Conservation (phyloP, 2,797 vertebrate species). For the Setipinna tenuifilis region DNA sequence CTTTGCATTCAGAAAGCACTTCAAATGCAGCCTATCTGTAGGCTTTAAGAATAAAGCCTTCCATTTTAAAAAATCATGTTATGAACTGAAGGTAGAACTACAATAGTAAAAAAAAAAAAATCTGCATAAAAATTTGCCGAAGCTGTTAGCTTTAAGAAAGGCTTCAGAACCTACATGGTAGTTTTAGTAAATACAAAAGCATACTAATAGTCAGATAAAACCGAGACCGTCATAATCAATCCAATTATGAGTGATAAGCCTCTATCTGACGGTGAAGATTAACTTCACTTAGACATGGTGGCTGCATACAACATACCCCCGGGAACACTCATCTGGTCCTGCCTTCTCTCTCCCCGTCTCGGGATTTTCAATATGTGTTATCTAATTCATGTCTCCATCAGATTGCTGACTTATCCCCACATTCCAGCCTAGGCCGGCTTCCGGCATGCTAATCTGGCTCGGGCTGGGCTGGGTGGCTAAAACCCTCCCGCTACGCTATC, state of each 20-base stretch:
- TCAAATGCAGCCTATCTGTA: neutral
- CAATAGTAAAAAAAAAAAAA: neutral
- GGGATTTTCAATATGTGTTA: slow-evolving; percentile 11
- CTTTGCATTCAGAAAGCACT: neutral
- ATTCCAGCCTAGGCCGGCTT: slow-evolving; percentile 23
- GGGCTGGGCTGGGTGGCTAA: slow-evolving; percentile 31
- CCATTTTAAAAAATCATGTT: neutral
- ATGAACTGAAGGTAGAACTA: neutral
- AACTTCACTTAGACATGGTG: slow-evolving; percentile 12
- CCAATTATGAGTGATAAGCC: slow-evolving; percentile 24
- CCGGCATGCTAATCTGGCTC: slow-evolving; percentile 59
- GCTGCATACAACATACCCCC: neutral
- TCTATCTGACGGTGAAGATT: neutral
- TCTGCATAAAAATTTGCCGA: neutral
- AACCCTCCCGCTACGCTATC: slow-evolving; percentile 66
- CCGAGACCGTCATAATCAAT: slow-evolving; percentile 19
- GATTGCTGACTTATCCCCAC: slow-evolving; percentile 34
- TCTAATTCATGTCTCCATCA: slow-evolving; percentile 34
- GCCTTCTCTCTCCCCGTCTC: neutral
- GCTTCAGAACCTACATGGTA: neutral
- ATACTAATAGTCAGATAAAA: neutral
- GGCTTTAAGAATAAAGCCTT: neutral
- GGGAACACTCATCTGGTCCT: neutral
- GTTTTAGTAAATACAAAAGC: neutral
- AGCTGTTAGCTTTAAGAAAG: neutral